These are phyloP conservation scores for Polyploca ridens DNA, from an alignment of 2,888 invertebrate genomes.

Conservation along the genomic window DNA sequence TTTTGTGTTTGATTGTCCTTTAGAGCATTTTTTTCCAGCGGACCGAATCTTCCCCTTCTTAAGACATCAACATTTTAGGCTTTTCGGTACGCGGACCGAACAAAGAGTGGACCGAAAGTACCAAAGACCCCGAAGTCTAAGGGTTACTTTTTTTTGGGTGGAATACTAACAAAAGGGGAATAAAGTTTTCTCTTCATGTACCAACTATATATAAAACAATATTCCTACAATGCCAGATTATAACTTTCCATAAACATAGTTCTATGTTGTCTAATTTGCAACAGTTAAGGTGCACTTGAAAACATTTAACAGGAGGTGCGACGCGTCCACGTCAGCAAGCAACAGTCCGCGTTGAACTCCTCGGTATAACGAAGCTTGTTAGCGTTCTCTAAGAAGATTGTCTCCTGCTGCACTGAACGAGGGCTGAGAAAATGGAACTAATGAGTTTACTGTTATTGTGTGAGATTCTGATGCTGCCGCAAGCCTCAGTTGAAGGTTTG, in stretches of 20 bases:
- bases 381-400: constrained; percentile 75
- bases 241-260: neutral
- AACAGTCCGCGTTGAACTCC: constrained; percentile 61
- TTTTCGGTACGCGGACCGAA: too few species aligned
- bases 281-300: constrained; percentile 51
- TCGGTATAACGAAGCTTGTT: constrained; percentile 79
- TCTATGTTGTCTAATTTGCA: constrained; percentile 14
- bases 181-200: too few species aligned
- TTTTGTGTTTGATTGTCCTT: too few species aligned
- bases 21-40: too few species aligned
- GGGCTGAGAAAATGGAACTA: constrained; percentile 72
- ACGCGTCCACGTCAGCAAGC: constrained; percentile 38
- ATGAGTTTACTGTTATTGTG: constrained; percentile 74
- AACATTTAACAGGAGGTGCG: constrained; percentile 56
- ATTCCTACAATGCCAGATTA: neutral
- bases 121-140: too few species aligned
- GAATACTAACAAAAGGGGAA: too few species aligned
- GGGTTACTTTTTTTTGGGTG: too few species aligned
- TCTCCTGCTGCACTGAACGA: constrained; percentile 55
- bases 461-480: constrained; percentile 58
- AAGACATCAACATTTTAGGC: too few species aligned
- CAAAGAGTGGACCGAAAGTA: too few species aligned
- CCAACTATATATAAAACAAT: neutral
- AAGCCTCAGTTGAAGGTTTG: constrained; percentile 59
- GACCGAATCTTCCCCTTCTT: too few species aligned